Percentiles rank a stretch among this genome's conserved stretches.
Conservation (phyloP, 2,888 invertebrate species). For the Torymus texanus region DNA sequence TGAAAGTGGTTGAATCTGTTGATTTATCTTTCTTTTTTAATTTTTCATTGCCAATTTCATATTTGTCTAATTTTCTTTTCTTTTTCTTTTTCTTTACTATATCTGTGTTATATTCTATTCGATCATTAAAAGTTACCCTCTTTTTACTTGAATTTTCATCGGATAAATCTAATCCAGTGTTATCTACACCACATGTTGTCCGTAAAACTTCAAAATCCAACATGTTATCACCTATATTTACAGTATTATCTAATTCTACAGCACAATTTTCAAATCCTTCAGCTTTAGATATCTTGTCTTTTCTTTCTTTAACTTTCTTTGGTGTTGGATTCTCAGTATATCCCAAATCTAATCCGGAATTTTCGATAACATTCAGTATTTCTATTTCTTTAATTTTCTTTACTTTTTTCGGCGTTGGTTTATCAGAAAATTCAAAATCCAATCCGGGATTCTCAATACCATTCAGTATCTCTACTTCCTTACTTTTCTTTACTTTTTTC, state of each 20-base stretch:
- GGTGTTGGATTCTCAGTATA: not conserved
- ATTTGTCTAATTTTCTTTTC: conserved; percentile 69
- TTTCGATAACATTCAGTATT: conserved; percentile 15
- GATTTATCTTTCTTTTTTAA: conserved; percentile 61
- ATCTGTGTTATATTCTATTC: conserved; percentile 68
- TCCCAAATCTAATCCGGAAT: conserved; percentile 55
- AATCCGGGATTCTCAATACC: conserved; percentile 35
- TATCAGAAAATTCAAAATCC: conserved; percentile 52
- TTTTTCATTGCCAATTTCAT: conserved; percentile 68
- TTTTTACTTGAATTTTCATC: conserved; percentile 68
- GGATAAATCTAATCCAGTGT: conserved; percentile 68
- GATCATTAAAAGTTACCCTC: conserved; percentile 71
- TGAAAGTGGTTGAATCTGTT: conserved; percentile 55
- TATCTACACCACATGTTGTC: conserved; percentile 65
- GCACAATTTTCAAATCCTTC: conserved; percentile 60
- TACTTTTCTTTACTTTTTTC: conserved; percentile 28
- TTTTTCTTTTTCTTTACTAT: conserved; percentile 61
- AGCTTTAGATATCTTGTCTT: not conserved
- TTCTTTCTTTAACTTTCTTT: conserved; percentile 9
- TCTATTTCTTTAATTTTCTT: conserved; percentile 14
- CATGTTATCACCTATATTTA: conserved; percentile 58
- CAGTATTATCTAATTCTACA: conserved; percentile 57
- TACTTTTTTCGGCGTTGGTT: conserved; percentile 10
- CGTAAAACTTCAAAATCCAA: conserved; percentile 66
- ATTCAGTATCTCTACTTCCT: not conserved